phyloP scores from a whole-genome alignment of 1,140 invertebrate species.

The Maconellicoccus hirsutus region DNA sequence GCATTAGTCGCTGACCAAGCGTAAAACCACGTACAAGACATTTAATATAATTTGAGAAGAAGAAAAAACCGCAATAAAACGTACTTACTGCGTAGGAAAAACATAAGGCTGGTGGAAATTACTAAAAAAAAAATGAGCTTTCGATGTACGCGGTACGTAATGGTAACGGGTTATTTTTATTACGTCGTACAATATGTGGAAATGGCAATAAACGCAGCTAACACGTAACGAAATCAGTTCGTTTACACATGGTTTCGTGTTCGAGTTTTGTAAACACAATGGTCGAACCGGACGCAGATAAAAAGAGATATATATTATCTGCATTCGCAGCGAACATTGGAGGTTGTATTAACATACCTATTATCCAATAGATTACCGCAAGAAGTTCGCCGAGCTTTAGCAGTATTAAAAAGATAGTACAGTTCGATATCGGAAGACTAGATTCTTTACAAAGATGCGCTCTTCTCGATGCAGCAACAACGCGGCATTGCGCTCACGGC shows the following conservation, averaged over 20 bases:
- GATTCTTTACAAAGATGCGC: slow-evolving; percentile 1
- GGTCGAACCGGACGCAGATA: slow-evolving; percentile 1
- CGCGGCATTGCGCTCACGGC: background rate
- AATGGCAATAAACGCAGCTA: background rate
- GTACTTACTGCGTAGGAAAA: too few species aligned
- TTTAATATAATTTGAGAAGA: too few species aligned
- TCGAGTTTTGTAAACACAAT: slow-evolving; percentile 4
- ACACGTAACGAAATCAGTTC: background rate
- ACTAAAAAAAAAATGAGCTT: too few species aligned
- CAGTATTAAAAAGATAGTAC: background rate
- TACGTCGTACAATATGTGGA: background rate
- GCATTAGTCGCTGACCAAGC: too few species aligned
- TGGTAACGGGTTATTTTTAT: too few species aligned
- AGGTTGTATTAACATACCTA: too few species aligned
- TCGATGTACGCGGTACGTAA: background rate
- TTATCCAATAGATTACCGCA: background rate
- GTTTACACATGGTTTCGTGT: background rate
- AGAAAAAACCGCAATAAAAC: too few species aligned
- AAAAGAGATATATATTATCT: background rate
- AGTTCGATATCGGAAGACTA: slow-evolving; percentile 3
- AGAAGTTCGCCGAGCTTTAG: background rate
- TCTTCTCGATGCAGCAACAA: background rate
- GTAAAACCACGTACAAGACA: too few species aligned
- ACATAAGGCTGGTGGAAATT: too few species aligned
- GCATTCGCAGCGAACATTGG: background rate